A percentile compares a stretch with the other conserved stretches of the same genome.
Evolutionary conservation across 1,140 invertebrate genomes (phyloP).

Genomic region (Hylaeus anthracinus): DNA sequence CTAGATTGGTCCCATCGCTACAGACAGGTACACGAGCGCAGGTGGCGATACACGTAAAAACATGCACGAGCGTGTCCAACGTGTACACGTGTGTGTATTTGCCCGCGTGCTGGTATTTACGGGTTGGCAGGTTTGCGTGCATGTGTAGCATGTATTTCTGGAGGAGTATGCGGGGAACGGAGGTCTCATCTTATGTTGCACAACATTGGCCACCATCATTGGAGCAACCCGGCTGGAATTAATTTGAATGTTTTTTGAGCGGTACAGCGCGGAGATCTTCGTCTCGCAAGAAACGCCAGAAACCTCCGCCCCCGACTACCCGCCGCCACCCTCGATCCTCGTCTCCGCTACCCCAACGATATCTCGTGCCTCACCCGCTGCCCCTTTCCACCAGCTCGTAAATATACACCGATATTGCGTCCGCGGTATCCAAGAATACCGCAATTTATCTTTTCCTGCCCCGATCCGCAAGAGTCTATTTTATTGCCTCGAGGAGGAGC

Average conservation of each 20-base stretch:
- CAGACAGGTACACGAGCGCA: slow-evolving; percentile 49
- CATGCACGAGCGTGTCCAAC: not conserved
- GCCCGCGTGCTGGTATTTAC: not conserved
- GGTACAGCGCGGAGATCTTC: slow-evolving; percentile 67
- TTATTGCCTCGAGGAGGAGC: slow-evolving; percentile 43
- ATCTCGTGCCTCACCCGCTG: slow-evolving; percentile 37
- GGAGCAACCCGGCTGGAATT: slow-evolving; percentile 74
- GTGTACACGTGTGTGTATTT: not conserved
- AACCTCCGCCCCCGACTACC: slow-evolving; percentile 36
- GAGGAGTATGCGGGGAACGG: slow-evolving; percentile 26
- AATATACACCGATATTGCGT: slow-evolving; percentile 73
- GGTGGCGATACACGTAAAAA: slow-evolving; percentile 10
- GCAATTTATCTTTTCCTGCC: slow-evolving; percentile 71
- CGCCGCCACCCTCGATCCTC: slow-evolving; percentile 35
- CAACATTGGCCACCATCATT: slow-evolving; percentile 79
- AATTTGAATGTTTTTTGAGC: slow-evolving; percentile 80
- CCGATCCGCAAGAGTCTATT: slow-evolving; percentile 67
- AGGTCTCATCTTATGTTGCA: slow-evolving; percentile 72
- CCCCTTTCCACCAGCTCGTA: slow-evolving; percentile 59
- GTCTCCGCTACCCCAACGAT: slow-evolving; percentile 45
- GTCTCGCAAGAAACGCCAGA: slow-evolving; percentile 69
- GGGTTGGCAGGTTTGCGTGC: not conserved
- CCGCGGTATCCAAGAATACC: slow-evolving; percentile 62
- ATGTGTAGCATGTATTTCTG: slow-evolving; percentile 13
- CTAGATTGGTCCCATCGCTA: not conserved